Percentiles rank a stretch among this genome's conserved stretches.
Evolutionary conservation across 2,113 vertebrate species (phyloP).

Genomic region (Nesoenas mayeri): DNA sequence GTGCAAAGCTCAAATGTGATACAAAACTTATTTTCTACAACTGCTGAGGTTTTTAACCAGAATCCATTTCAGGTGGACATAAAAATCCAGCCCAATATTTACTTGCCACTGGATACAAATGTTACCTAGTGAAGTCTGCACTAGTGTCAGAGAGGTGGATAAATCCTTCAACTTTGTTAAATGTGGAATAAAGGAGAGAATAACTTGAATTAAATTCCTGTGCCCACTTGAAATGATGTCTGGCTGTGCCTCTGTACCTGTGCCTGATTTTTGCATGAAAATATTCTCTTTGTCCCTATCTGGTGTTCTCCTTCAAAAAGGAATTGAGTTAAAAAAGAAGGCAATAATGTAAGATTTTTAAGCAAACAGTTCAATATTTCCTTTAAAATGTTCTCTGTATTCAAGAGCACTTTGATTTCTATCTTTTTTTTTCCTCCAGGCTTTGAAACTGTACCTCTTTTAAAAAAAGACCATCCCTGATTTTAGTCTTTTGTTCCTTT

Average conservation of each 20-base stretch:
- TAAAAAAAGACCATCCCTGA: slow-evolving; percentile 81
- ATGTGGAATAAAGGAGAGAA: slow-evolving; percentile 83
- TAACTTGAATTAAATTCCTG: slow-evolving; percentile 86
- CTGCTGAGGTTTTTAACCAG: slow-evolving; percentile 38
- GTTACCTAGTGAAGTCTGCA: slow-evolving; percentile 79
- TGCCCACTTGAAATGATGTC: slow-evolving; percentile 85
- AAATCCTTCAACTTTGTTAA: slow-evolving; percentile 85
- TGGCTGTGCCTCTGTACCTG: slow-evolving; percentile 85
- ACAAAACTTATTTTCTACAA: not conserved
- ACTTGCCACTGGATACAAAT: slow-evolving; percentile 75
- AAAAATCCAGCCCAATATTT: slow-evolving; percentile 78
- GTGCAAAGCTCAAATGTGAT: not conserved
- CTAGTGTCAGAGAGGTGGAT: slow-evolving; percentile 82
- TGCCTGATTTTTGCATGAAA: slow-evolving; percentile 86
- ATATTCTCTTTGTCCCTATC: slow-evolving; percentile 86
- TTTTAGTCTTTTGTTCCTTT: slow-evolving; percentile 84
- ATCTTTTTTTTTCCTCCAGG: slow-evolving; percentile 77
- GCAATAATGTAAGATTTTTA: slow-evolving; percentile 87
- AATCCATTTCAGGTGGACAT: slow-evolving; percentile 74
- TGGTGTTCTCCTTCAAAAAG: slow-evolving; percentile 85
- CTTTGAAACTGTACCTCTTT: slow-evolving; percentile 84
- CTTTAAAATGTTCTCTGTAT: slow-evolving; percentile 86
- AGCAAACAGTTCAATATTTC: slow-evolving; percentile 88
- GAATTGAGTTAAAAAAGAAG: slow-evolving; percentile 83
- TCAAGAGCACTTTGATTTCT: slow-evolving; percentile 85